These are phyloP conservation scores for Bergia sp. DNA, from an alignment of 92 coral and sea anemone genomes.

Conservation along the genomic window DNA sequence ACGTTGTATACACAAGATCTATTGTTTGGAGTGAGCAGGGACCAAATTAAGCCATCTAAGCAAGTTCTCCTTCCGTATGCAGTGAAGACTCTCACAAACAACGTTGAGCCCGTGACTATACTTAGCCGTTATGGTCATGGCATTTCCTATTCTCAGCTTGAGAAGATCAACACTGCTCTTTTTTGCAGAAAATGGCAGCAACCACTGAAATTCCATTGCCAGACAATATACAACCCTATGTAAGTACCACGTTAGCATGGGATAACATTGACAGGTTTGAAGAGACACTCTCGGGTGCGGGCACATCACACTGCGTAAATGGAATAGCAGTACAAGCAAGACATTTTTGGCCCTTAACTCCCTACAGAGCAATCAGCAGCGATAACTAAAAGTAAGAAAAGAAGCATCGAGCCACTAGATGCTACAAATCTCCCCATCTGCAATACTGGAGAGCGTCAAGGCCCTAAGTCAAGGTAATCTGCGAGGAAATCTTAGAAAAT, in stretches of 20 bases:
- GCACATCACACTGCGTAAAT: conserved; percentile 64
- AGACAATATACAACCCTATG: conserved; percentile 41
- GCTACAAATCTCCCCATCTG: conserved; percentile 29
- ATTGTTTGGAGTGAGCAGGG: conserved; percentile 41
- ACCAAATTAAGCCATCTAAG: conserved; percentile 43
- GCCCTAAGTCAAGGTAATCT: conserved; percentile 35
- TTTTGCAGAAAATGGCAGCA: conserved; percentile 56
- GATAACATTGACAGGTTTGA: conserved; percentile 58
- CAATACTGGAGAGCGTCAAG: conserved; percentile 47
- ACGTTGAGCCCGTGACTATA: conserved; percentile 46
- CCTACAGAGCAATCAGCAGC: background rate
- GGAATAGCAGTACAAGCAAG: conserved; percentile 65
- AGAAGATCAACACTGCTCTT: conserved; percentile 64
- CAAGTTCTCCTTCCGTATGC: conserved; percentile 53
- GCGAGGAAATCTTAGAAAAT: conserved; percentile 20
- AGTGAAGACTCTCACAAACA: conserved; percentile 52
- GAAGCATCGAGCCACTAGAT: conserved; percentile 46
- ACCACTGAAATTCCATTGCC: conserved; percentile 45
- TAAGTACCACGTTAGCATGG: conserved; percentile 46
- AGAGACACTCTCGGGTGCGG: conserved; percentile 60
- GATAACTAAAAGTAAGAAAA: conserved; percentile 46
- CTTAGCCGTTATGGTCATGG: conserved; percentile 49
- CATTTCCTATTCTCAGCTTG: conserved; percentile 56
- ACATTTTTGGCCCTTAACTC: conserved; percentile 43
- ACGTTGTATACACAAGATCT: conserved; percentile 40